Evolutionary conservation across 2,797 vertebrate genomes (phyloP).

Genomic region (Phalloptychus januarius): DNA sequence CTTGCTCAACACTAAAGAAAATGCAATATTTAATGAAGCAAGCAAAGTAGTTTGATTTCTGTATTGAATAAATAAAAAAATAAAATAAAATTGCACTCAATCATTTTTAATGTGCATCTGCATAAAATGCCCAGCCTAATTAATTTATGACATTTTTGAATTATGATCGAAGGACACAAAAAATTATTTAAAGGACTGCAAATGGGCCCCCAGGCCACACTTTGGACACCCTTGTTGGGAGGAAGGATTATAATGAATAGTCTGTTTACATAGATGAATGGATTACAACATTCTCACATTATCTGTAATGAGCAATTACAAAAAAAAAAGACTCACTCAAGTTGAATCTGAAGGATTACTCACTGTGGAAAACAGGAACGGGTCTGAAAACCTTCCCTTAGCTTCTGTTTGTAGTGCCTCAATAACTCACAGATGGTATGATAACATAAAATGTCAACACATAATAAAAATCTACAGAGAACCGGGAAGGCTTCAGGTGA

Average conservation of each 20-base stretch:
- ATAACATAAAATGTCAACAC: background rate
- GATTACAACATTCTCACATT: background rate
- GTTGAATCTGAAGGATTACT: background rate
- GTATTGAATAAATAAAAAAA: background rate
- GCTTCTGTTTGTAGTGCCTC: background rate
- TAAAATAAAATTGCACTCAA: background rate
- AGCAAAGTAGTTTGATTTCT: background rate
- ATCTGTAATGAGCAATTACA: too few species aligned
- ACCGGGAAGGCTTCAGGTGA: conserved; percentile 4
- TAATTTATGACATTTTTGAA: background rate
- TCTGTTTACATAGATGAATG: background rate
- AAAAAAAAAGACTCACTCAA: background rate
- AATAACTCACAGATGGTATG: background rate
- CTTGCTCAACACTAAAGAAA: background rate
- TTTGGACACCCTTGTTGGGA: background rate
- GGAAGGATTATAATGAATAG: background rate
- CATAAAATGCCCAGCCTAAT: background rate
- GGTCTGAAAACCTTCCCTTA: background rate
- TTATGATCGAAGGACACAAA: background rate
- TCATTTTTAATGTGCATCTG: background rate
- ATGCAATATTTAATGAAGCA: background rate
- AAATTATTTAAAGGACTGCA: background rate
- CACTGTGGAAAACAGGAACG: background rate
- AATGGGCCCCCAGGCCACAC: background rate
- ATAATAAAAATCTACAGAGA: conserved; percentile 3